Evolutionary conservation across 2,797 vertebrate species (phyloP).

Genomic region (Ispidina lecontei): DNA sequence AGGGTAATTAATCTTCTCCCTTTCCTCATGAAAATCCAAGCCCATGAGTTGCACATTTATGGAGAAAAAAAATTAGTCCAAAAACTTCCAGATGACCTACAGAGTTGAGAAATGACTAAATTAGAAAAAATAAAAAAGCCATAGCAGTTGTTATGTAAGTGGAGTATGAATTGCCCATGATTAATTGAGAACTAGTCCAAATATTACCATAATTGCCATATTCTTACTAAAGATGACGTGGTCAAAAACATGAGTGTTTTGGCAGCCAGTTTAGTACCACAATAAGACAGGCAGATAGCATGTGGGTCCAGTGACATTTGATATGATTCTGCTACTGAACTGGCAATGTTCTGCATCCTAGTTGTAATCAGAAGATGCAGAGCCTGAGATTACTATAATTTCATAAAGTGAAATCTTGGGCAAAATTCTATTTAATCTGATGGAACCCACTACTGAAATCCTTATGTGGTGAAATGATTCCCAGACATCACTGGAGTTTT

Average conservation of each 20-base stretch:
- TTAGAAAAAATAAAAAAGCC: slow-evolving; percentile 35
- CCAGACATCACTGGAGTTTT: not conserved
- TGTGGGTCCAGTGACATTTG: not conserved
- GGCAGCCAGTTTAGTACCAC: slow-evolving; percentile 10
- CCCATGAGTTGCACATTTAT: not conserved
- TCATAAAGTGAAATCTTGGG: slow-evolving; percentile 9
- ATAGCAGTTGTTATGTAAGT: slow-evolving; percentile 42
- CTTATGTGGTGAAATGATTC: not conserved
- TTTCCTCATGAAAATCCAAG: slow-evolving; percentile 2
- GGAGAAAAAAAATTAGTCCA: not conserved
- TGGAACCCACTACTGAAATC: not conserved
- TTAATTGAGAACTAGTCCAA: slow-evolving; percentile 43
- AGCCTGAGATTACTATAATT: slow-evolving; percentile 21
- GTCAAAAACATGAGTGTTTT: slow-evolving; percentile 3
- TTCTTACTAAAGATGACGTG: slow-evolving; percentile 29
- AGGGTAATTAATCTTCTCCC: not conserved
- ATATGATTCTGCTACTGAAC: not conserved
- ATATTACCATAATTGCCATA: slow-evolving; percentile 41
- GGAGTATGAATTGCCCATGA: slow-evolving; percentile 29
- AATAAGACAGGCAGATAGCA: not conserved
- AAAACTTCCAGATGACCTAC: not conserved
- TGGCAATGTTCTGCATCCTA: not conserved
- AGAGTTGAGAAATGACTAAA: slow-evolving; percentile 18
- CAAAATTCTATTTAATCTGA: slow-evolving; percentile 25
- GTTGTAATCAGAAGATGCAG: slow-evolving; percentile 2